Conservation (phyloP, 1,140 invertebrate genomes). For the Camponotus pennsylvanicus region DNA sequence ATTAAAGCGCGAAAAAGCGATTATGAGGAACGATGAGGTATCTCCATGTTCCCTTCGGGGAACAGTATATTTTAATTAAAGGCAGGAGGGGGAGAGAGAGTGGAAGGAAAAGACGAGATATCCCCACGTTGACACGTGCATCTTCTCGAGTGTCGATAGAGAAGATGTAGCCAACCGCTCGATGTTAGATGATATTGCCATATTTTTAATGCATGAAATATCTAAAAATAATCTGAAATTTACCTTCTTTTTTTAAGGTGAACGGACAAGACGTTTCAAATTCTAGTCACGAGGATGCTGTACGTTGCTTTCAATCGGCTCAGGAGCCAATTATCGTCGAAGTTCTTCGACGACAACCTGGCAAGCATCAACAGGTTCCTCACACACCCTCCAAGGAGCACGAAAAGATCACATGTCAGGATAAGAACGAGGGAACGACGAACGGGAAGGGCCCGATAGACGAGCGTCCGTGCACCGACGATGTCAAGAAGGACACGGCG, state of each 20-base stretch:
- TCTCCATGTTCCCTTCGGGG: constrained; percentile 33
- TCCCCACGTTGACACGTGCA: not conserved
- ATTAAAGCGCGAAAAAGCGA: constrained; percentile 52
- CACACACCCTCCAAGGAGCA: constrained; percentile 71
- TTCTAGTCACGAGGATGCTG: constrained; percentile 90
- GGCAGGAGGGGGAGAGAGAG: no score
- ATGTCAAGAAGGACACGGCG: constrained; percentile 50
- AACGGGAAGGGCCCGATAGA: constrained; percentile 56
- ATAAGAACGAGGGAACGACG: constrained; percentile 58
- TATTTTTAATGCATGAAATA: not conserved
- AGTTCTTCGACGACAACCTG: constrained; percentile 87
- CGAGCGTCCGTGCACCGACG: constrained; percentile 64
- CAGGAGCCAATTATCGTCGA: constrained; percentile 91
- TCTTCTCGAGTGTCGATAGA: not conserved
- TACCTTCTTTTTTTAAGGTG: constrained; percentile 85
- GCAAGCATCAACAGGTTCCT: constrained; percentile 71
- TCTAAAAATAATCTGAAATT: not conserved
- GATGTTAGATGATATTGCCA: not conserved
- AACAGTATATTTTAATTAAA: constrained; percentile 55
- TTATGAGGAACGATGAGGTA: constrained; percentile 48
- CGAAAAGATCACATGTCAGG: constrained; percentile 69
- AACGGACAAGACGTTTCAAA: constrained; percentile 91
- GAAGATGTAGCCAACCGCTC: not conserved
- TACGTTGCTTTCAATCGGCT: constrained; percentile 90
- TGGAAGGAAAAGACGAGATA: not conserved